phyloP scores from a whole-genome alignment of 53 echinoderm and acorn worm genomes.

The Luidia sarsii region DNA sequence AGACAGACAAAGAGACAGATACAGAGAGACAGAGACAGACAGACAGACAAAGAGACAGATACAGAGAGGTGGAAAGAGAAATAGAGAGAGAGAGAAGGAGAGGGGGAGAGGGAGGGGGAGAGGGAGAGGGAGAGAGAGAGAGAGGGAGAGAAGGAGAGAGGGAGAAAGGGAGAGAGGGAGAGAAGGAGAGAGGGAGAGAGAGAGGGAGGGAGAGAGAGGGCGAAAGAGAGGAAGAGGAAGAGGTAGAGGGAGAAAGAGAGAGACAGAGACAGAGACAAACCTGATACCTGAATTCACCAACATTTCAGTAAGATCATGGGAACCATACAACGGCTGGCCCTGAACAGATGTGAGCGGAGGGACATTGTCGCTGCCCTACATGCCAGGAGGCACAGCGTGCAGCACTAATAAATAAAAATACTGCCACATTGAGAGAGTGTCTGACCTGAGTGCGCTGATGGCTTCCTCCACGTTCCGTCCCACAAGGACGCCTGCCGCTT shows the following conservation, averaged over 20 bases:
- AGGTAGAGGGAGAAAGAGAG: background rate
- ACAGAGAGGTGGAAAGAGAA: too few species aligned
- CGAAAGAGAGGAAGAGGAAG: background rate
- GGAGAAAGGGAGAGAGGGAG: background rate
- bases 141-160: background rate
- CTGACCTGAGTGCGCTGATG: slow-evolving; percentile 89
- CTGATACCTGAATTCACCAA: background rate
- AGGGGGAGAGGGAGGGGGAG: background rate
- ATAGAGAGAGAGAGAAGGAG: too few species aligned
- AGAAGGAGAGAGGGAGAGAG: background rate
- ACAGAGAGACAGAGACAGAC: too few species aligned
- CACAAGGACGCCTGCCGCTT: slow-evolving; percentile 60
- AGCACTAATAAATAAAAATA: too few species aligned
- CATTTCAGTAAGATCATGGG: too few species aligned
- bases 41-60: too few species aligned
- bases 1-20: too few species aligned
- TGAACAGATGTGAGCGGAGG: too few species aligned
- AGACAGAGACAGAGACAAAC: background rate
- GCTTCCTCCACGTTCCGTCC: slow-evolving; percentile 94
- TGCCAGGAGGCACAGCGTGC: too few species aligned
- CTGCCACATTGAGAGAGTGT: too few species aligned
- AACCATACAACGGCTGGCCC: too few species aligned
- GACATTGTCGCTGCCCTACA: too few species aligned
- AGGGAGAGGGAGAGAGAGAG: background rate
- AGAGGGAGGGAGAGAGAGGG: background rate